These are phyloP conservation scores for Paramormyrops hopkinsi DNA, from an alignment of 2,797 vertebrate genomes.

Conservation along the genomic window DNA sequence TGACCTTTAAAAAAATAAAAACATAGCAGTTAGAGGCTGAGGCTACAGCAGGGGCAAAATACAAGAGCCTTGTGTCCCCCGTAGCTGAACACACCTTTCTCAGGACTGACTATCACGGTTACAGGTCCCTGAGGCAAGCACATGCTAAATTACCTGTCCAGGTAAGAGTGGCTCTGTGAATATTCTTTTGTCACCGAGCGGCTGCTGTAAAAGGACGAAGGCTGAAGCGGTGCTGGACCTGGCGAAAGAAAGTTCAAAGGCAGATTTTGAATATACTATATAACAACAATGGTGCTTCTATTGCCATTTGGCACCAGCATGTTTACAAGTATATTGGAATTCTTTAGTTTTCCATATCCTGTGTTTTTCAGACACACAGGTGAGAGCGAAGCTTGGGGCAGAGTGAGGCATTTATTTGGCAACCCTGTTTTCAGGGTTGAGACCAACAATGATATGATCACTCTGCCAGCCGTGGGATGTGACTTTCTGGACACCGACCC, in stretches of 20 bases:
- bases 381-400: background rate
- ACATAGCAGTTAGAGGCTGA: background rate
- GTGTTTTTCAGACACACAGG: background rate
- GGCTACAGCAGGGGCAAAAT: background rate
- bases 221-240: conserved; percentile 84
- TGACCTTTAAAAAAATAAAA: conserved; percentile 57
- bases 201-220: conserved; percentile 84
- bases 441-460: background rate
- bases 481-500: background rate
- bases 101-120: background rate
- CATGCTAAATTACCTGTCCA: conserved; percentile 72
- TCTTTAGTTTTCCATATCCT: background rate
- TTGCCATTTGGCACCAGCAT: background rate
- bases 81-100: background rate
- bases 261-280: background rate
- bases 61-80: background rate
- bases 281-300: background rate
- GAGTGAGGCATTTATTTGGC: background rate
- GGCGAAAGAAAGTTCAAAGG: conserved; percentile 26
- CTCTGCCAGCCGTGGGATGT: background rate
- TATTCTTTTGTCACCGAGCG: conserved; percentile 80
- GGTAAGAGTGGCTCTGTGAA: conserved; percentile 68
- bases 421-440: background rate
- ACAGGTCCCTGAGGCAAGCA: background rate
- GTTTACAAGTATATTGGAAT: background rate